These are phyloP conservation scores for Maniola jurtina DNA, from an alignment of 1,140 invertebrate species.

Conservation along the genomic window DNA sequence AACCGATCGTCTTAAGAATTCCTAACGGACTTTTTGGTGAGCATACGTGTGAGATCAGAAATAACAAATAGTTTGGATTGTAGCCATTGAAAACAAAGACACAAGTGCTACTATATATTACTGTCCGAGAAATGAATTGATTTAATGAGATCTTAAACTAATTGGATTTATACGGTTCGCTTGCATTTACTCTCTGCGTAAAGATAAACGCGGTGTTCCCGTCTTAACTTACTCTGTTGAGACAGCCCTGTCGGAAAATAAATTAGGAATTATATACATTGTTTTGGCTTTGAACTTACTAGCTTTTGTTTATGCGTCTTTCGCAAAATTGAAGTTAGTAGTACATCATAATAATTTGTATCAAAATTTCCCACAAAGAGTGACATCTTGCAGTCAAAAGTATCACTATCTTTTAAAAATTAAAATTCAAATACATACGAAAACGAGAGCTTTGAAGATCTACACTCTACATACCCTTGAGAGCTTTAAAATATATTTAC, in stretches of 20 bases:
- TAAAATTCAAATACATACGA: not conserved
- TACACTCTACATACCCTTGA: no score
- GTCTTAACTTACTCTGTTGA: conserved; percentile 56
- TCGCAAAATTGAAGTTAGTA: conserved; percentile 1
- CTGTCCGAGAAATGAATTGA: conserved; percentile 69
- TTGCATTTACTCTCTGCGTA: conserved; percentile 53
- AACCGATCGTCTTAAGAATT: conserved; percentile 29
- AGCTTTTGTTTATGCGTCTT: conserved; percentile 16
- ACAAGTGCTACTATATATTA: conserved; percentile 59
- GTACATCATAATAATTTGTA: conserved; percentile 3
- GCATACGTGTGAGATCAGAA: conserved; percentile 31
- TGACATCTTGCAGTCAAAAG: not conserved
- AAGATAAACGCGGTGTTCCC: conserved; percentile 53
- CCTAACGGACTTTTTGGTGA: conserved; percentile 38
- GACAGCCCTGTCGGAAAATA: conserved; percentile 46
- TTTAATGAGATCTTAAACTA: conserved; percentile 73
- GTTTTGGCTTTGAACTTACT: conserved; percentile 41
- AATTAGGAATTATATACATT: conserved; percentile 61
- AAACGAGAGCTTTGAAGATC: no score
- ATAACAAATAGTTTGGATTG: conserved; percentile 75
- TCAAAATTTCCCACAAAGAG: not conserved
- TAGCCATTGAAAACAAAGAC: conserved; percentile 70
- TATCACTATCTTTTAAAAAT: not conserved
- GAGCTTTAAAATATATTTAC: no score
- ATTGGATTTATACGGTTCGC: conserved; percentile 66